Conservation (phyloP, 1,140 invertebrate genomes). For the Cotesia glomerata region DNA sequence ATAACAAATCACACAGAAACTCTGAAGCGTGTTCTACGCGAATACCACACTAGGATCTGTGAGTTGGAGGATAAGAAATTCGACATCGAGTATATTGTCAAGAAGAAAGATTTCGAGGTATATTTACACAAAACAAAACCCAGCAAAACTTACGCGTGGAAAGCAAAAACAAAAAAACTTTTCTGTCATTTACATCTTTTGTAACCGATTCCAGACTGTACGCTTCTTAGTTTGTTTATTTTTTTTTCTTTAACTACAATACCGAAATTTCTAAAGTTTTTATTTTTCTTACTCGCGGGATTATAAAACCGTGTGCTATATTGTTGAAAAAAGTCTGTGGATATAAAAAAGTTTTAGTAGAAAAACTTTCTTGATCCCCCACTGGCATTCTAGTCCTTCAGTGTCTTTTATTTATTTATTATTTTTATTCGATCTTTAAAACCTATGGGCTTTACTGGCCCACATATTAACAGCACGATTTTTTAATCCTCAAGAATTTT, state of each 20-base stretch:
- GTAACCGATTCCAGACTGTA: not conserved
- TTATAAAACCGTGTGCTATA: slow-evolving; percentile 6
- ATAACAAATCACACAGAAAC: slow-evolving; percentile 54
- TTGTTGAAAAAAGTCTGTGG: not conserved
- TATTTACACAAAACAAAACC: slow-evolving; percentile 33
- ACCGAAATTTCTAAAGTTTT: slow-evolving; percentile 15
- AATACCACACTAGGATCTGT: slow-evolving; percentile 86
- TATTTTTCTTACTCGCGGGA: not conserved
- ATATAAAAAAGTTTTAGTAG: slow-evolving; percentile 1
- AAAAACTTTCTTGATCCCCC: slow-evolving; percentile 15
- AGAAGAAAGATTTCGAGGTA: slow-evolving; percentile 96
- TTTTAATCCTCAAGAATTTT: not conserved
- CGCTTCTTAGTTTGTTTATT: no score
- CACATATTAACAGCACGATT: not conserved
- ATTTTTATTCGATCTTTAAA: not conserved
- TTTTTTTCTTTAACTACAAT: slow-evolving; percentile 4
- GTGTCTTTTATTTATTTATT: slow-evolving; percentile 1
- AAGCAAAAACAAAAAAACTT: slow-evolving; percentile 29
- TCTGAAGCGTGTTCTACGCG: slow-evolving; percentile 82
- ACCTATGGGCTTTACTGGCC: not conserved
- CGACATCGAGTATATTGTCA: slow-evolving; percentile 97
- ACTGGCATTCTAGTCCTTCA: not conserved
- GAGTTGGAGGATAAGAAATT: slow-evolving; percentile 94
- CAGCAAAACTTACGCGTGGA: not conserved
- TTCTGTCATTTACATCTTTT: not conserved